Base-by-base conservation (phyloP, 2,888 invertebrate species). In the Tupiocoris notatus region DNA sequence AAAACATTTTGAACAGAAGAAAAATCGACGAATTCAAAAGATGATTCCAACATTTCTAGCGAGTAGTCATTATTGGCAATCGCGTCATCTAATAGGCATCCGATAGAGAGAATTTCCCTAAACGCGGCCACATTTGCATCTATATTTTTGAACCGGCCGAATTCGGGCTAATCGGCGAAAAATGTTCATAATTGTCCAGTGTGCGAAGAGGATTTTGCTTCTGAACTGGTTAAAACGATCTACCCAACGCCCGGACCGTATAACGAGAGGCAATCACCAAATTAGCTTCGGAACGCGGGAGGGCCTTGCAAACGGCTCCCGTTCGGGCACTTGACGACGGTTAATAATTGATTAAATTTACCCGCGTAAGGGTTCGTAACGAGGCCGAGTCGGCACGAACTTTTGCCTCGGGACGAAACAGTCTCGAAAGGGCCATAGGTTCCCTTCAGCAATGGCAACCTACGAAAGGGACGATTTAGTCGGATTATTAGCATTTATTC, bases 331-430 rank as follows among this genome's bases (percentile, higher is more conserved):
- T 75, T 66, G 75, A 75, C 75, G 75, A 75, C 75, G 65, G 65
- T 75, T 75, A 75, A 73, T 73, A 73, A 75, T 75, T 75, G 75
- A 75, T 75, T 75, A 75, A 58, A 75, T 75, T 75, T 75, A 75
- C 75, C 66, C 75, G 21, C 22, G 22, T 39, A 39, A 39, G 39
- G 39, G 39, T 12, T 39, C 39, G 3, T 39, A 39, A 39, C 39
- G 39, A 39, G 39, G 39, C 39, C 39, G 39, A 39, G 6, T 39
- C 39, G 3, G 6, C 12, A n/a, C 39, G 6, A 12, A 39, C 39
- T 39, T 39, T 12, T 7, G 39, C 39, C 39, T 39, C 39, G 39
- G 39, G 39, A 12, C 12, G 39, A 39, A 3, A 39, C 12, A 12
- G 12, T 39, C 39, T 12, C 6, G 12, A 39, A 39, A 39, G 39